Percentiles rank a stretch among this genome's conserved stretches.
phyloP scores from a whole-genome alignment of 2,888 invertebrate genomes.

The Chrysotoxum bicinctum region DNA sequence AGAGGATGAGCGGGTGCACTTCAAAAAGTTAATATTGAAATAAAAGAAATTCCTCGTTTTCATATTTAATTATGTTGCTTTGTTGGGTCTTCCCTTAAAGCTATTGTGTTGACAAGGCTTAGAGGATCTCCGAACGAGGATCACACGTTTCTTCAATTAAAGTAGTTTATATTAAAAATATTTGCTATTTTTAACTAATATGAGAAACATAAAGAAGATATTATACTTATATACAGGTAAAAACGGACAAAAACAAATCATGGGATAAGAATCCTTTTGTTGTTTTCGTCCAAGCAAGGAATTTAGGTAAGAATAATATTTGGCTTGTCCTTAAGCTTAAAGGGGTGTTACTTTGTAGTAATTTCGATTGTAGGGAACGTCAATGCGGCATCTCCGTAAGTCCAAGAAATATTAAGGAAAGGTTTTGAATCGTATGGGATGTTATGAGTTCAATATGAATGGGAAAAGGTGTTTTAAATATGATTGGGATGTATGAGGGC shows the following conservation, averaged over 20 bases:
- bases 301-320: too few relatives aligned
- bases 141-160: slow-evolving; percentile 65
- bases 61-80: slow-evolving; percentile 69
- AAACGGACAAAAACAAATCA: background rate
- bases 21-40: slow-evolving; percentile 72
- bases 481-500: too few relatives aligned
- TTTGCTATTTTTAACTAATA: slow-evolving; percentile 8
- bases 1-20: slow-evolving; percentile 35
- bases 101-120: slow-evolving; percentile 54
- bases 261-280: background rate
- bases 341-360: too few relatives aligned
- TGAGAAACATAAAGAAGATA: background rate
- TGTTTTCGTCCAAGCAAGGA: too few relatives aligned
- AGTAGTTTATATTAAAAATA: slow-evolving; percentile 67
- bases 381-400: too few relatives aligned
- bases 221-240: background rate
- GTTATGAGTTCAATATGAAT: too few relatives aligned
- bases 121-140: slow-evolving; percentile 51
- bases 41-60: slow-evolving; percentile 71
- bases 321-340: too few relatives aligned
- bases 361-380: too few relatives aligned
- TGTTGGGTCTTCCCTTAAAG: slow-evolving; percentile 28
- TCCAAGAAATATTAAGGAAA: too few relatives aligned
- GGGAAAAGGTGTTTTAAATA: too few relatives aligned
- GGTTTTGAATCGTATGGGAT: too few relatives aligned